Percentiles rank a stretch among this genome's conserved stretches.
These are phyloP conservation scores for Eolophus roseicapilla DNA, from an alignment of 2,113 vertebrate species.

Conservation along the genomic window DNA sequence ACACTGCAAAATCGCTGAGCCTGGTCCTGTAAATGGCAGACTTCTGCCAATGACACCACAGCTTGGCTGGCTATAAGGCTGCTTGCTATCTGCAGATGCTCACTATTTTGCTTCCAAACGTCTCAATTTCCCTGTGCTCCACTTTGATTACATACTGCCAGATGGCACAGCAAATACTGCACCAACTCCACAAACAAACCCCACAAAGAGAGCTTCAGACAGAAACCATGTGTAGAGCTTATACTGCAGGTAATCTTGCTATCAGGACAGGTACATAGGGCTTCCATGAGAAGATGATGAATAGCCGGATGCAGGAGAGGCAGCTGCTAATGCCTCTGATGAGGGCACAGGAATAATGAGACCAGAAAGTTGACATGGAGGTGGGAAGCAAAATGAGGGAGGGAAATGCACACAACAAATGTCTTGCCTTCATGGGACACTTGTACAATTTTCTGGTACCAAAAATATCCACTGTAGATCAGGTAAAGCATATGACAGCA, in stretches of 20 bases:
- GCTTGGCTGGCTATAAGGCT: background rate
- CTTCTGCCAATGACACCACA: background rate
- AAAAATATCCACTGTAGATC: background rate
- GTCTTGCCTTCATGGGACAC: background rate
- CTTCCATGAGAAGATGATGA: background rate
- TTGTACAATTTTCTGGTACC: background rate
- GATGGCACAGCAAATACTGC: background rate
- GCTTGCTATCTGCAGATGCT: background rate
- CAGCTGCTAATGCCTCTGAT: background rate
- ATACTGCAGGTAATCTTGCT: background rate
- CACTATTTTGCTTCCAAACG: background rate
- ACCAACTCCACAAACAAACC: background rate
- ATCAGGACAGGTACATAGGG: background rate
- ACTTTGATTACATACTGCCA: background rate
- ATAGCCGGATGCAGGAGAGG: background rate
- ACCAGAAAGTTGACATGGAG: background rate
- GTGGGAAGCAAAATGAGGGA: background rate
- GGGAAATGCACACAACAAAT: background rate
- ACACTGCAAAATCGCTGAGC: background rate
- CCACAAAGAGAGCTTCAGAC: background rate
- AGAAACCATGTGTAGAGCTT: background rate
- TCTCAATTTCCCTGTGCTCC: background rate
- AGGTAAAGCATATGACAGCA: background rate
- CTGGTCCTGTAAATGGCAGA: background rate
- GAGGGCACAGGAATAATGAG: background rate